phyloP scores from a whole-genome alignment of 2,113 vertebrate genomes.

The Gavia stellata region DNA sequence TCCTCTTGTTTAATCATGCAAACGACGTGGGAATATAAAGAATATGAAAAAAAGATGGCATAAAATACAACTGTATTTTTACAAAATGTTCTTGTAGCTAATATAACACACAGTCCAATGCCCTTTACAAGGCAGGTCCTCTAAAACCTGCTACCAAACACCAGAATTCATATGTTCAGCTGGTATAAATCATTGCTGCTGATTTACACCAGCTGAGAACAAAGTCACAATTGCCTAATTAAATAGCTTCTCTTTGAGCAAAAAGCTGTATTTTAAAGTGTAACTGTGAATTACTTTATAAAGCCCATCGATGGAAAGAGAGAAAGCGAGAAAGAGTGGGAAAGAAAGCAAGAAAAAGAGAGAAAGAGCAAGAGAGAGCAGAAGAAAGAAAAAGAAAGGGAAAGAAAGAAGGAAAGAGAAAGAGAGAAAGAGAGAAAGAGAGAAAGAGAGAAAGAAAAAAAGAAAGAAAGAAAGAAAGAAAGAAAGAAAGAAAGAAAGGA shows the following conservation, averaged over 20 bases:
- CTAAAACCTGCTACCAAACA: background rate
- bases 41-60: background rate
- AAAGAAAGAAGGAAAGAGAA: background rate
- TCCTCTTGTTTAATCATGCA: background rate
- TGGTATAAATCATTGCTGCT: constrained; percentile 36
- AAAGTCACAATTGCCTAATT: background rate
- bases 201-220: constrained; percentile 37
- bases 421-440: background rate
- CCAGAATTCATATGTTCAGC: background rate
- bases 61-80: background rate
- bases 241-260: background rate
- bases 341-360: background rate
- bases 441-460: background rate
- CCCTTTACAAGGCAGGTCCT: constrained; percentile 3
- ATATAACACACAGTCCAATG: background rate
- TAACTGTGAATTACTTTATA: background rate
- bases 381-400: too few species aligned
- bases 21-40: background rate
- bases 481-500: background rate
- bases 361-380: background rate
- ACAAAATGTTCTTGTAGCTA: background rate
- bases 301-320: background rate
- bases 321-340: accelerated
- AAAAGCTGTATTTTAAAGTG: background rate
- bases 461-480: background rate